Evolutionary conservation across 2,888 invertebrate genomes (phyloP), one percentile per base, ranked within the genome.

Genomic region (Bugulina stolonifera): DNA sequence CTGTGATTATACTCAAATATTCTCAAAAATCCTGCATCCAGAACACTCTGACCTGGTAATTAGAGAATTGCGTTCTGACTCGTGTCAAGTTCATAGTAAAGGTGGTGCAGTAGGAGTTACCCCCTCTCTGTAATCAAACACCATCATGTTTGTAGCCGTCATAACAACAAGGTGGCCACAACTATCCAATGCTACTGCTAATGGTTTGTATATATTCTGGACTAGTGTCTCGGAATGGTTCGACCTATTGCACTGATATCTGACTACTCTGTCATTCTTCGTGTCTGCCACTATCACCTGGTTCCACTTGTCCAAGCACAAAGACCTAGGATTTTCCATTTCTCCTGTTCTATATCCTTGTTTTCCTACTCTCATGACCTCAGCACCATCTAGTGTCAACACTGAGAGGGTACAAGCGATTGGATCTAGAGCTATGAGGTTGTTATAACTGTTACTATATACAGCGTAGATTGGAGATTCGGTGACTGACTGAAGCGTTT

Each of bases 211-310:
- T 32, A 64, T 32, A 27, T 64, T 32, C 10, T 14, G 22, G 3
- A 64, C 10, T 32, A 64, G n/a, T 2, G 32, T 32, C 32, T 64
- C 64, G 5, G 32, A 32, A 10, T 32, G 14, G 14, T 64, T 64
- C 32, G 27, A 25, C 10, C 32, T 64, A 14, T 32, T 32, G 5
- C 32, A 14, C 32, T 32, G 22, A 27, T 14, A 64, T 32, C 64
- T 2, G 14, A 64, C 64, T 18, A 64, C 32, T 64, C 64, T 64
- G n/a, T 64, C 32, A 32, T 64, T 64, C 27, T 27, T 64, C 5
- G 64, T 64, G n/a, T 64, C 64, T 14, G 64, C 64, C 3, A 64
- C 64, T 32, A 64, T 64, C n/a, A 64, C 5, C 10, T 64, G 22
- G 10, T 27, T 27, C 32, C 32, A 10, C 2, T 14, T n/a, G n/a